These are phyloP conservation scores for Cheilosia vulpina DNA, from an alignment of 2,888 invertebrate species.

Conservation along the genomic window DNA sequence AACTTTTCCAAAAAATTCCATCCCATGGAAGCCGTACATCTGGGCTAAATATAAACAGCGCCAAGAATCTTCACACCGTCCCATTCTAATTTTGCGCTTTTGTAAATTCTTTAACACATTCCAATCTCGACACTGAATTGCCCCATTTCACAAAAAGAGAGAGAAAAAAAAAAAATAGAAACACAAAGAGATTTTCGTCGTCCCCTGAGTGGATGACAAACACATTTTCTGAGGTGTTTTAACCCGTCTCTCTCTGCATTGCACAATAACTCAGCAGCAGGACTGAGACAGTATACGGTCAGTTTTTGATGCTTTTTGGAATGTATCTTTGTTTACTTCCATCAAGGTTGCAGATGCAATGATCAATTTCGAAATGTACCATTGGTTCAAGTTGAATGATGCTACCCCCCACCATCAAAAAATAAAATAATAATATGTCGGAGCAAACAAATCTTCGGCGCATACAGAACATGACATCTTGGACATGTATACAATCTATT, in stretches of 20 bases:
- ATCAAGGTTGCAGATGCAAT: slow-evolving; percentile 45
- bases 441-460: slow-evolving; percentile 8
- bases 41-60: slow-evolving; percentile 51
- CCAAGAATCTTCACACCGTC: slow-evolving; percentile 48
- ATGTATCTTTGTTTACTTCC: slow-evolving; percentile 18
- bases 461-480: slow-evolving; percentile 50
- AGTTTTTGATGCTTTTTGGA: slow-evolving; percentile 15
- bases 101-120: slow-evolving; percentile 54
- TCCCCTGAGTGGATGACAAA: slow-evolving; percentile 17
- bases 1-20: slow-evolving; percentile 14
- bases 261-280: background rate
- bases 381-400: slow-evolving; percentile 54
- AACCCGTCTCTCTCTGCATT: too few species aligned
- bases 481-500: slow-evolving; percentile 36
- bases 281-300: background rate
- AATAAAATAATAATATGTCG: slow-evolving; percentile 4
- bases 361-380: slow-evolving; percentile 23
- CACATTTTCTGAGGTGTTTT: slow-evolving; percentile 32
- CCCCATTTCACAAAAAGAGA: slow-evolving; percentile 49
- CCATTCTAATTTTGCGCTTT: slow-evolving; percentile 37
- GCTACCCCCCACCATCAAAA: background rate
- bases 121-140: slow-evolving; percentile 56
- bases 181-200: background rate
- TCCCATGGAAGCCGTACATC: slow-evolving; percentile 19
- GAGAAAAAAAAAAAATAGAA: background rate